phyloP scores from a whole-genome alignment of 1,140 invertebrate species.

The Lucilia sericata region DNA sequence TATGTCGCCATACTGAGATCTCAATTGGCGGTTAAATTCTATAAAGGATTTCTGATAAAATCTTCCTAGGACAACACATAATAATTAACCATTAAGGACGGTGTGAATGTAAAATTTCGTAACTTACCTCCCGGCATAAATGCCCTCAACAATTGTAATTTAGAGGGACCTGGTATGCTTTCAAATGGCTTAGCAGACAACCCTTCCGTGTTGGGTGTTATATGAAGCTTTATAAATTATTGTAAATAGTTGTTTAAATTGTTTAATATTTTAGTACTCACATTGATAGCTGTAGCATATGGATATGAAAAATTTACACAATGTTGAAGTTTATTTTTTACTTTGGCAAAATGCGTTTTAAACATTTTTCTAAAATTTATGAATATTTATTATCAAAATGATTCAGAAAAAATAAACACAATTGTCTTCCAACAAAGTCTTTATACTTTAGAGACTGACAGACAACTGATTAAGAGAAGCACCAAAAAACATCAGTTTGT shows the following conservation, averaged over 20 bases:
- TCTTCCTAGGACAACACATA: conserved; percentile 22
- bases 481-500: neutral
- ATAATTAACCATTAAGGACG: neutral
- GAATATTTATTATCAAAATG: no score
- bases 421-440: neutral
- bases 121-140: conserved; percentile 57
- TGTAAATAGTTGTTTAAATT: neutral
- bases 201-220: conserved; percentile 32
- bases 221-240: neutral
- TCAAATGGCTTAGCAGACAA: conserved; percentile 47
- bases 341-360: neutral
- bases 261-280: neutral
- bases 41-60: conserved; percentile 52
- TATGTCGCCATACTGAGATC: conserved; percentile 55
- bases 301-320: neutral
- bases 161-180: conserved; percentile 47
- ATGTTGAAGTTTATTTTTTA: neutral
- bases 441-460: neutral
- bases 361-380: neutral
- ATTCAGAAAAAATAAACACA: no score
- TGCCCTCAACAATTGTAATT: conserved; percentile 40
- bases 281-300: neutral
- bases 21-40: conserved; percentile 47
- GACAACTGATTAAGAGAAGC: neutral
- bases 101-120: neutral